Conservation (phyloP, 2,888 invertebrate genomes). For the Caenorhabditis auriculariae region DNA sequence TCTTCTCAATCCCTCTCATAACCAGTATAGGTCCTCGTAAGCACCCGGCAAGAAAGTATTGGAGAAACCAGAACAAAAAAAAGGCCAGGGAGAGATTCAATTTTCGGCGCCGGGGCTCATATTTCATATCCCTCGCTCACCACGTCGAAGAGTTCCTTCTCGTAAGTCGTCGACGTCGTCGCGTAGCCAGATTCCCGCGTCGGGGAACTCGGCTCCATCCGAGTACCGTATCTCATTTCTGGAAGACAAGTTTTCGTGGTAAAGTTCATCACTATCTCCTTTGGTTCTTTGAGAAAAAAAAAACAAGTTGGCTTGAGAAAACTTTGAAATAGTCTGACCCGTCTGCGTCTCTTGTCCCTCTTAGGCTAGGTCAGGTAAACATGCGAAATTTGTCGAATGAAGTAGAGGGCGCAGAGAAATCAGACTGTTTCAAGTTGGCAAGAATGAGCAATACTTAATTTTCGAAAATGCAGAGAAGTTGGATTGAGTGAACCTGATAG, state of each 20-base stretch:
- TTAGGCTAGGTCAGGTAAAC: neutral
- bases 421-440: neutral
- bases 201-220: constrained; percentile 16
- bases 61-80: too few relatives aligned
- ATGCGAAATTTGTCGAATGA: neutral
- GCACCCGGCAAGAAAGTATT: too few relatives aligned
- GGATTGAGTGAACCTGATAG: neutral
- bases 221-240: too few relatives aligned
- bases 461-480: neutral
- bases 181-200: constrained; percentile 47
- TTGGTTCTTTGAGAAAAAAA: too few relatives aligned
- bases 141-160: constrained; percentile 29
- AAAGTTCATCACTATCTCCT: too few relatives aligned
- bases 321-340: neutral
- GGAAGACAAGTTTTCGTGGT: too few relatives aligned
- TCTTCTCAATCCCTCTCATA: too few relatives aligned
- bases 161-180: constrained; percentile 42
- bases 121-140: constrained; percentile 19
- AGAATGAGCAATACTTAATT: neutral
- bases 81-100: too few relatives aligned
- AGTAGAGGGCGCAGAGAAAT: neutral
- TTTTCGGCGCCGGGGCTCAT: constrained; percentile 4
- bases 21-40: too few relatives aligned
- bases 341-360: neutral
- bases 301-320: neutral